A percentile compares a stretch with the other conserved stretches of the same genome.
Evolutionary conservation across 2,797 vertebrate species (phyloP).

Genomic region (Monodelphis domestica): DNA sequence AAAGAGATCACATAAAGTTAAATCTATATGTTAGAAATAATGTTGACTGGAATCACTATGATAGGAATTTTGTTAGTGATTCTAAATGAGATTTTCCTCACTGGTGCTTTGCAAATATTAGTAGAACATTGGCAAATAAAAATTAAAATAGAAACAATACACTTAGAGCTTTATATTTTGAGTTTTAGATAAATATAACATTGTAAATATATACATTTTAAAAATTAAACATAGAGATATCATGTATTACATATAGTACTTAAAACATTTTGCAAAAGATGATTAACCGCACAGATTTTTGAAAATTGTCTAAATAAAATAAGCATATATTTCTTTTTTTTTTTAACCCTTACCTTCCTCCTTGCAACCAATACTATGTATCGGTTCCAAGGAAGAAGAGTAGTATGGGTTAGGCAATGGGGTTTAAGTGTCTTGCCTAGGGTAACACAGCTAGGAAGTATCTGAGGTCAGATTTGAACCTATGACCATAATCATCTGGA

Average conservation of each 20-base stretch:
- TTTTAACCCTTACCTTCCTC: conserved; percentile 12
- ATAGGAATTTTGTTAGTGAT: conserved; percentile 22
- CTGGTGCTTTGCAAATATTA: conserved; percentile 37
- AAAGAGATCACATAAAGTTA: conserved; percentile 3
- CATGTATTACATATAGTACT: neutral
- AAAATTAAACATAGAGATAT: conserved; percentile 40
- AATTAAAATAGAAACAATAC: conserved; percentile 19
- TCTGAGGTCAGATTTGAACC: too few species aligned
- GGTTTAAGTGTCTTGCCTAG: too few species aligned
- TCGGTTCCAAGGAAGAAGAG: too few species aligned
- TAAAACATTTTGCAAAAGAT: conserved; percentile 17
- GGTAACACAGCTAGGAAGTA: too few species aligned
- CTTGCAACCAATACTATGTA: too few species aligned
- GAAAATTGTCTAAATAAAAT: conserved; percentile 33
- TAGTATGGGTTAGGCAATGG: too few species aligned
- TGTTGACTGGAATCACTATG: neutral
- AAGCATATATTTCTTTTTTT: neutral
- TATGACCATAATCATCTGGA: neutral
- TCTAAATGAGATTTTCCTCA: conserved; percentile 4
- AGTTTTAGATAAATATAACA: neutral
- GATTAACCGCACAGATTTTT: conserved; percentile 38
- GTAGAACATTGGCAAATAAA: conserved; percentile 33
- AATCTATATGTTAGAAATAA: conserved; percentile 35
- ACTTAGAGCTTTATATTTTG: conserved; percentile 6
- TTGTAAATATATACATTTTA: neutral